phyloP scores from a whole-genome alignment of 2,797 vertebrate species.

The Typhlichthys subterraneus region DNA sequence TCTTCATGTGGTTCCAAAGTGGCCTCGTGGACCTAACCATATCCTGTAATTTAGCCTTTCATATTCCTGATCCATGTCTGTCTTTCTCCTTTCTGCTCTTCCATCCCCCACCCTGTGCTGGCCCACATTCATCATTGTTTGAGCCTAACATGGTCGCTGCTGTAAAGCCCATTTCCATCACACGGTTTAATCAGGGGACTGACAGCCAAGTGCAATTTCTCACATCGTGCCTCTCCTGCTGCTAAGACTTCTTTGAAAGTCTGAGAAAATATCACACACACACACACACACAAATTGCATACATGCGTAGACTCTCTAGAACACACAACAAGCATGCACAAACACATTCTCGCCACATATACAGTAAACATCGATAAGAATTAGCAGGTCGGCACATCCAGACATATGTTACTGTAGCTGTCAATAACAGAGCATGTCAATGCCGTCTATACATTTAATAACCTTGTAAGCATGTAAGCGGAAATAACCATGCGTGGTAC shows the following conservation, averaged over 20 bases:
- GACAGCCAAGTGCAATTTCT: slow-evolving; percentile 43
- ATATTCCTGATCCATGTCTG: neutral
- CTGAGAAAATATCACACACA: neutral
- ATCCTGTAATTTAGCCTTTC: slow-evolving; percentile 9
- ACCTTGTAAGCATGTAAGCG: neutral
- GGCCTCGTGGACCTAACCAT: neutral
- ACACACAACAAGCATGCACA: slow-evolving; percentile 4
- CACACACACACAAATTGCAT: slow-evolving; percentile 8
- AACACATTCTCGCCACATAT: slow-evolving; percentile 17
- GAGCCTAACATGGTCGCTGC: slow-evolving; percentile 21
- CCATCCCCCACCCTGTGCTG: slow-evolving; percentile 1
- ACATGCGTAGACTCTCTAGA: slow-evolving; percentile 12
- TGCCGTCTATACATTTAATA: slow-evolving; percentile 13
- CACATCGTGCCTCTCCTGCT: slow-evolving; percentile 27
- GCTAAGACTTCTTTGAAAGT: slow-evolving; percentile 22
- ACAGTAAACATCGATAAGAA: slow-evolving; percentile 19
- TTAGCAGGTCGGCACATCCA: slow-evolving; percentile 20
- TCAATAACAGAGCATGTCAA: slow-evolving; percentile 31
- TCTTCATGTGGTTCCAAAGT: neutral
- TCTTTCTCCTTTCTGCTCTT: slow-evolving; percentile 6
- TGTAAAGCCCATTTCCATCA: slow-evolving; percentile 13
- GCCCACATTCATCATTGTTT: slow-evolving; percentile 17
- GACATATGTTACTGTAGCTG: slow-evolving; percentile 16
- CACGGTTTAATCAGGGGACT: slow-evolving; percentile 44
- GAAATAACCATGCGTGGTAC: slow-evolving; percentile 17